Evolutionary conservation across 1,140 invertebrate genomes (phyloP).

Genomic region (Drosophila littoralis): DNA sequence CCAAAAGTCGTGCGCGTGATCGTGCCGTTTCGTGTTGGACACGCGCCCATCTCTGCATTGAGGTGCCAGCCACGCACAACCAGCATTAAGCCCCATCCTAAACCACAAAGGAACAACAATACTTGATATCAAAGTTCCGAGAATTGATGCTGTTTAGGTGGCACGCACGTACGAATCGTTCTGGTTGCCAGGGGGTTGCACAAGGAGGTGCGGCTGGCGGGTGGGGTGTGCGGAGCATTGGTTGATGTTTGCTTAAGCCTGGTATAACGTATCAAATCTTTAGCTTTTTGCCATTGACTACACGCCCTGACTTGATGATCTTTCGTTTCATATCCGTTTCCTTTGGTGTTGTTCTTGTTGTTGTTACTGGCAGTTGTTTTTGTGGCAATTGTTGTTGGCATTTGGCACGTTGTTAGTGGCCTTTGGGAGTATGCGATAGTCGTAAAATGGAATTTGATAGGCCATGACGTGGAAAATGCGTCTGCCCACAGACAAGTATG

Average conservation of each 20-base stretch:
- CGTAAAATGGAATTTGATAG: constrained; percentile 66
- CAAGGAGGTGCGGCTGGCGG: neutral
- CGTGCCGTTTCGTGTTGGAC: too few relatives aligned
- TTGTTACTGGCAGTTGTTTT: constrained; percentile 16
- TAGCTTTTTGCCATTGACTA: constrained; percentile 43
- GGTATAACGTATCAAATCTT: constrained; percentile 45
- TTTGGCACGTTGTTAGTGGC: constrained; percentile 66
- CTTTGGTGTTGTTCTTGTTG: neutral
- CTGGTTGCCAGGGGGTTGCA: constrained; percentile 10
- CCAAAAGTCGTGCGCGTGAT: too few relatives aligned
- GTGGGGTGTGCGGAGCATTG: constrained; percentile 17
- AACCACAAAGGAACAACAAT: constrained; percentile 1
- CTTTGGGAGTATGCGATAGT: constrained; percentile 33
- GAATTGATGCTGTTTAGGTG: constrained; percentile 20
- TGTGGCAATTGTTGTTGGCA: constrained; percentile 41
- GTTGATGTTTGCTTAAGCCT: constrained; percentile 29
- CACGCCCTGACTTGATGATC: constrained; percentile 20
- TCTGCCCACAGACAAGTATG: neutral
- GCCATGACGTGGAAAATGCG: constrained; percentile 18
- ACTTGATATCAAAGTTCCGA: constrained; percentile 18
- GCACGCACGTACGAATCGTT: constrained; percentile 59
- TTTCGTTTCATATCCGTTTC: constrained; percentile 24
- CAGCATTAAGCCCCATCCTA: neutral
- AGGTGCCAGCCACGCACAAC: neutral
- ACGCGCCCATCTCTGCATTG: neutral